Evolutionary conservation across 2,888 invertebrate genomes (phyloP), one percentile per base, ranked within the genome.

Genomic region (Nematopogon swammerdamellus): DNA sequence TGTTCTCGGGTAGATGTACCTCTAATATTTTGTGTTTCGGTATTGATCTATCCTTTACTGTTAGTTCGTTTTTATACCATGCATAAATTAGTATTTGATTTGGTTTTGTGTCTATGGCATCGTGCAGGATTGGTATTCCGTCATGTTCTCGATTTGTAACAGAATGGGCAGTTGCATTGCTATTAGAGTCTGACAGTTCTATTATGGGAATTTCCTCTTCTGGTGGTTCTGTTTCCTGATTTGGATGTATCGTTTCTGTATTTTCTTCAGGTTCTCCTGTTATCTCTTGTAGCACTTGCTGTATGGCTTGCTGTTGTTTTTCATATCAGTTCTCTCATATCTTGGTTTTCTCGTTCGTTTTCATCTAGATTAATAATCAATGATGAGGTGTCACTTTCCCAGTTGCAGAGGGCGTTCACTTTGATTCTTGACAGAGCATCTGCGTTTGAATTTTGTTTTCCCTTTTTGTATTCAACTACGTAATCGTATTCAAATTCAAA

Each of bases 401-500:
- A 25, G 3, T 36, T 36, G n/a, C n/a, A 8, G 11, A 36, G n/a
- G 3, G 36, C 36, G n/a, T 36, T 36, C 11, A 36, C n/a, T 36
- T 36, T 8, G 4, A 36, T 36, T 14, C 60, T 51, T 3, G 61
- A 60, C 5, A 59, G 36, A 2, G 58, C 58, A 20, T 60, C 58
- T 17, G 59, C 59, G n/a, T 62, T 60, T 1, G 57, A 58, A 11
- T 60, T 60, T 11, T 47, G 11, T 52, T 54, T 55, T 1, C 58
- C 59, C 45, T 60, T 60, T 54, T 60, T 60, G 46, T 60, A 56
- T 16, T 51, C 19, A n/a, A 61, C 56, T 0, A 56, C 49, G 30
- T 50, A 60, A 16, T 61, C 55, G 30, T 59, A 62, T 49, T 62
- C 58, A n/a, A n/a, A n/a, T n/a, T n/a, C n/a, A n/a, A n/a, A n/a